Conservation (phyloP, 2,797 vertebrate species). For the Anguilla marmorata region DNA sequence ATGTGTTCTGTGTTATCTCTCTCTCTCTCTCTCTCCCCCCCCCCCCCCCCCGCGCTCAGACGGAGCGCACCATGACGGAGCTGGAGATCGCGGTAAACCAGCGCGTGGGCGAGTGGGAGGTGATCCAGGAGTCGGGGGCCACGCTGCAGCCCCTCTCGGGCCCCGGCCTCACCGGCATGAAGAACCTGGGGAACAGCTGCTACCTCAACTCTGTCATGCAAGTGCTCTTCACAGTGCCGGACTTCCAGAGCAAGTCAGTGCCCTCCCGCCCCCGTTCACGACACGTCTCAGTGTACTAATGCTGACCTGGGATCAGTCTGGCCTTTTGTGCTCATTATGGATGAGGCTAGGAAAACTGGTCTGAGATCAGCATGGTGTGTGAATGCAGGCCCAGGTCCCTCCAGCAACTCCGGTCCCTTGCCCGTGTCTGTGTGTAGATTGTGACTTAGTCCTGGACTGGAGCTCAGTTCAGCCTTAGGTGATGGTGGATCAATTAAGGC, state of each 20-base stretch:
- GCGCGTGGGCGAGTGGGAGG: conserved; percentile 97
- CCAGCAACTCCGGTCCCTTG: neutral
- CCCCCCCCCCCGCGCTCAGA: conserved; percentile 66
- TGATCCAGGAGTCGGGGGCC: conserved; percentile 94
- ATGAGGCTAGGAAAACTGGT: neutral
- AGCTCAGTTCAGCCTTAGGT: neutral
- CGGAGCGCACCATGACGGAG: conserved; percentile 97
- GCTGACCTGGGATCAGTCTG: neutral
- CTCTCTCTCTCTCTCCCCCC: neutral
- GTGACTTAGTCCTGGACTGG: neutral
- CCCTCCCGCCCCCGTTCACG: neutral
- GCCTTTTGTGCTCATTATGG: neutral
- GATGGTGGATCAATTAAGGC: neutral
- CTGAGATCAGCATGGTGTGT: neutral
- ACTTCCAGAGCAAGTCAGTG: conserved; percentile 93
- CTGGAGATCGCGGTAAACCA: conserved; percentile 98
- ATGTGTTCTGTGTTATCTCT: conserved; percentile 33
- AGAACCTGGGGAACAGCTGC: conserved; percentile 98
- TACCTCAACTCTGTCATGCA: conserved; percentile 99
- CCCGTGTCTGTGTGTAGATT: neutral
- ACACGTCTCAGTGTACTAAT: neutral
- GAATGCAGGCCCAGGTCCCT: neutral
- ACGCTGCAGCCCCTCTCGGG: conserved; percentile 89
- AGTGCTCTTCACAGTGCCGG: conserved; percentile 98
- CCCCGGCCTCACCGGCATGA: conserved; percentile 92